phyloP scores from a whole-genome alignment of 2,888 invertebrate genomes.

The Chalcis sispes region DNA sequence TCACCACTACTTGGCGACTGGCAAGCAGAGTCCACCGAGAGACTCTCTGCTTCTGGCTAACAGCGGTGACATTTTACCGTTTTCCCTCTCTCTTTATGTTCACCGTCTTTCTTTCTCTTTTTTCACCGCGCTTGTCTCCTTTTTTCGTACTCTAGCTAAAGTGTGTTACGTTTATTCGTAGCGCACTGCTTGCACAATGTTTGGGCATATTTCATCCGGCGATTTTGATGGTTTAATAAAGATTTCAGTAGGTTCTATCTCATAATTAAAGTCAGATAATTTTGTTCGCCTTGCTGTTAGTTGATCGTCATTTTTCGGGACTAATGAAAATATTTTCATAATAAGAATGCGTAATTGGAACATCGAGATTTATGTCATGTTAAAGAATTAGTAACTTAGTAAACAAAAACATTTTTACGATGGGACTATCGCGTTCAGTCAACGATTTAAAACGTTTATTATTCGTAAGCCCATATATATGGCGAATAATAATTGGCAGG shows the following conservation, averaged over 20 bases:
- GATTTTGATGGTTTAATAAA: no score
- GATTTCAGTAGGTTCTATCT: no score
- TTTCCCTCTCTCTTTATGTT: constrained; percentile 57
- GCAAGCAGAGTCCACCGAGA: not conserved
- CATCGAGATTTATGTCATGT: no score
- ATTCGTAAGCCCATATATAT: constrained; percentile 2
- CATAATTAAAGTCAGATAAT: no score
- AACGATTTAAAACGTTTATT: constrained; percentile 1
- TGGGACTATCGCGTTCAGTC: not conserved
- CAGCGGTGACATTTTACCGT: constrained; percentile 73
- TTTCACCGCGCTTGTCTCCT: not conserved
- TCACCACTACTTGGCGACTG: constrained; percentile 31
- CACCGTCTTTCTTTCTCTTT: not conserved
- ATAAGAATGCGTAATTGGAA: no score
- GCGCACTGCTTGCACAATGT: not conserved
- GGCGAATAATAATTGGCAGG: not conserved
- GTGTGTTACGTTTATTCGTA: not conserved
- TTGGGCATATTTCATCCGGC: no score
- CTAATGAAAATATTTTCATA: no score
- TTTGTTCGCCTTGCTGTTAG: no score
- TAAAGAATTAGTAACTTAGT: not conserved
- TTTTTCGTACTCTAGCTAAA: no score
- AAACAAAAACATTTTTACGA: constrained; percentile 6
- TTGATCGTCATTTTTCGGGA: no score
- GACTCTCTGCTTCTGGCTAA: constrained; percentile 50